Conservation (phyloP, 2,888 invertebrate genomes). For the Drosophila melanosoma region DNA sequence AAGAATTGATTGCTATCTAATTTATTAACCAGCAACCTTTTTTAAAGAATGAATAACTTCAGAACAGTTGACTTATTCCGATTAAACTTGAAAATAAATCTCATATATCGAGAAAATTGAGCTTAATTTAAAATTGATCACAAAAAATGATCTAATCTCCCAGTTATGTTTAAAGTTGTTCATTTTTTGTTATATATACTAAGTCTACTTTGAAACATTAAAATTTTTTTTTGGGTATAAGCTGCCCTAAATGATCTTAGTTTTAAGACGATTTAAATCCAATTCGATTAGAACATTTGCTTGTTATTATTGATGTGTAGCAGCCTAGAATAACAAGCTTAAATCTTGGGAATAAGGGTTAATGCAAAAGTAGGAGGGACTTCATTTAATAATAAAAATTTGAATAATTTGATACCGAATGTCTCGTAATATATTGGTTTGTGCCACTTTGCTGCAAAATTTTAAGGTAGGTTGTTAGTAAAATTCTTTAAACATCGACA, state of each 20-base stretch:
- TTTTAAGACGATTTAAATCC: background rate
- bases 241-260: too few relatives aligned
- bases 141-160: background rate
- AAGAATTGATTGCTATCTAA: background rate
- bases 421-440: too few relatives aligned
- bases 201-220: too few relatives aligned
- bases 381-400: too few relatives aligned
- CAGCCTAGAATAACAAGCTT: too few relatives aligned
- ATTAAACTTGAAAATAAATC: background rate
- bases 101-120: background rate
- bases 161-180: background rate
- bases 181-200: background rate
- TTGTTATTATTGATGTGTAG: background rate
- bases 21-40: background rate
- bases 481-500: too few relatives aligned
- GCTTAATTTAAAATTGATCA: background rate
- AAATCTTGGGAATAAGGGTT: background rate
- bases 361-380: background rate
- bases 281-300: background rate
- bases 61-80: background rate
- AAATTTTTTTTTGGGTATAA: too few relatives aligned
- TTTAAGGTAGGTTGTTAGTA: too few relatives aligned
- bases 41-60: background rate
- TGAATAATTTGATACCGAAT: too few relatives aligned
- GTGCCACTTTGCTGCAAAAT: too few relatives aligned